A percentile compares a stretch with the other conserved stretches of the same genome.
phyloP scores from a whole-genome alignment of 30 jellyfish, hydroid and myxozoan species.

The Pseudorhiza aurosa region DNA sequence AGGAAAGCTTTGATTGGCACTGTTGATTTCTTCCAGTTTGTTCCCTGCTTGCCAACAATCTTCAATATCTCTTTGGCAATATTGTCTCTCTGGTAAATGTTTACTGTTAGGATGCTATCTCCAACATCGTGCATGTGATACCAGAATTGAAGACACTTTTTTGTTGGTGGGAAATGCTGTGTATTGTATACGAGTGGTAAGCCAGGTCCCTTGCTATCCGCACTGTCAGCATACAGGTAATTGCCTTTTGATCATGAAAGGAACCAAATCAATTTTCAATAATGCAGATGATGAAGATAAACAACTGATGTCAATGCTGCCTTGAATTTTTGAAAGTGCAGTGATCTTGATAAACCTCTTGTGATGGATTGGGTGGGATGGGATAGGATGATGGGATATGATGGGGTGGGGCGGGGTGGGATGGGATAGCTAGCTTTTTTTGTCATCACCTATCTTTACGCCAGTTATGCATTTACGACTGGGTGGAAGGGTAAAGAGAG shows the following conservation, averaged over 20 bases:
- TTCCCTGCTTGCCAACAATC: slow-evolving; percentile 54
- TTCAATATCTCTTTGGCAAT: slow-evolving; percentile 15
- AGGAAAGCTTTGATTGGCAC: slow-evolving; percentile 25
- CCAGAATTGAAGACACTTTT: slow-evolving; percentile 63
- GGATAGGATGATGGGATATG: too few species aligned
- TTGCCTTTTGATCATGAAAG: too few species aligned
- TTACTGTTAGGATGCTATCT: slow-evolving; percentile 28
- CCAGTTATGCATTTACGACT: too few species aligned
- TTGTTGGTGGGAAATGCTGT: slow-evolving; percentile 37
- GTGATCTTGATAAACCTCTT: too few species aligned
- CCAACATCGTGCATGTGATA: slow-evolving; percentile 59
- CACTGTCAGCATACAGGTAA: slow-evolving; percentile 54
- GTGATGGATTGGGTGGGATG: too few species aligned
- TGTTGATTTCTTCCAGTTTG: slow-evolving; percentile 52
- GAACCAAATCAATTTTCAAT: not conserved
- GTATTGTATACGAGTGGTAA: slow-evolving; percentile 37
- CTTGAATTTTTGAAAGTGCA: too few species aligned
- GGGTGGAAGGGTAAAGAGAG: too few species aligned
- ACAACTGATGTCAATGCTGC: not conserved
- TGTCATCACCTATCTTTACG: too few species aligned
- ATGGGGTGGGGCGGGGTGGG: too few species aligned
- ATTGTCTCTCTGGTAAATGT: slow-evolving; percentile 22
- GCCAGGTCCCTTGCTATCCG: slow-evolving; percentile 41
- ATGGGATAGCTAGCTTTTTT: too few species aligned
- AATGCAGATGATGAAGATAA: not conserved